Base-by-base conservation (phyloP, 2,888 invertebrate genomes). In the Aporophyla lueneburgensis region DNA sequence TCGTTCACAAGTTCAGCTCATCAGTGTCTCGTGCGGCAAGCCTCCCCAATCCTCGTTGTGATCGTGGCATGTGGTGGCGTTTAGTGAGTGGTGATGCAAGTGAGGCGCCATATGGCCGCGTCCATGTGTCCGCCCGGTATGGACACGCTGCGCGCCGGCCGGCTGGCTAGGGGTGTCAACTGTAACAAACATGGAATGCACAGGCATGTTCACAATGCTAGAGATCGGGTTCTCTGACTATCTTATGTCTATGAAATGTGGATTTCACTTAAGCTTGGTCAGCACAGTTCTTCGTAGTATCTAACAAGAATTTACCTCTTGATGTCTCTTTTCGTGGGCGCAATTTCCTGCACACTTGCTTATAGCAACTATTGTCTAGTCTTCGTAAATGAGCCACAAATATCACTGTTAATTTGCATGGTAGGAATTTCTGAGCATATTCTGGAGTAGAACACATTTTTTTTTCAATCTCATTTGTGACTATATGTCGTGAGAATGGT, bases 61-160 rank as follows among this genome's bases (percentile, higher is more conserved):
- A 67, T 33, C 68, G 56, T 69, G 72, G 74, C 71, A 72, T 73
- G 63, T 27, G 27, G 33, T 12, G 19, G 24, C 21, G 46, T 21
- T 5, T 53, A 43, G 73, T 21, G 69, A 58, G 62, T 51, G 75
- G 75, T 85, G 85, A 84, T 84, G 86, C 84, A 88, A 88, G 81
- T 65, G 73, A 65, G 77, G 71, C 78, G 84, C 89, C 89, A 89
- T 84, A 88, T 89, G 90, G 89, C 75, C 49, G 84, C 76, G 71
- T 80, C 86, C 90, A 89, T 87, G 88, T 90, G 91, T 81, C 78
- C 65, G 78, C 88, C 87, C 86, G 70, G 76, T 88, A 89, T 89
- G 88, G 91, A 70, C 82, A 73, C 78, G 68, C 71, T 76, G 82
- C 82, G 72, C 78, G 68, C 71, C 77, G 82, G 71, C 76, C 85